phyloP scores from a whole-genome alignment of 1,140 invertebrate genomes.

The Stegodyphus mimosarum region DNA sequence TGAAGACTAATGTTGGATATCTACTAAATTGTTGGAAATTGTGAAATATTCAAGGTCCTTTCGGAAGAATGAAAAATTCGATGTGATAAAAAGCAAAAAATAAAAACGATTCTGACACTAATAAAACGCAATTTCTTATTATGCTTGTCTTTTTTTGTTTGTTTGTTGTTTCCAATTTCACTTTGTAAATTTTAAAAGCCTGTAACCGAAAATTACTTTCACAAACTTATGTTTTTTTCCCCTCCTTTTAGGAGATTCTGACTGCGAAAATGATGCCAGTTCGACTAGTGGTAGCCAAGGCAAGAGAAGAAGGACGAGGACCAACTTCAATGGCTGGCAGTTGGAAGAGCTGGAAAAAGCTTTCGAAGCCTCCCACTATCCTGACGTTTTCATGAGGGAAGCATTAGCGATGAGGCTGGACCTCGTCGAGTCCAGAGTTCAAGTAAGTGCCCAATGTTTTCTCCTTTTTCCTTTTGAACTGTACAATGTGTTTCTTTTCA shows the following conservation, averaged over 20 bases:
- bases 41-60: not conserved
- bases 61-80: not conserved
- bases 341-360: conserved; percentile 97
- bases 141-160: not conserved
- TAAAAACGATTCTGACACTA: not conserved
- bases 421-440: conserved; percentile 96
- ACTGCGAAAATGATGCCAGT: conserved; percentile 54
- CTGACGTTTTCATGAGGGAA: conserved; percentile 96
- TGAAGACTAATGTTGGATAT: too few species aligned
- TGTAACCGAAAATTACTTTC: not conserved
- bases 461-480: not conserved
- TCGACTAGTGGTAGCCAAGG: conserved; percentile 65
- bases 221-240: not conserved
- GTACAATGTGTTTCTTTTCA: not conserved
- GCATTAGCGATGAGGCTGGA: conserved; percentile 83
- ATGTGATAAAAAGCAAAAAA: not conserved
- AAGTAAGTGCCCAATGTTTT: conserved; percentile 76
- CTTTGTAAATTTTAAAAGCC: not conserved
- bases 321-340: conserved; percentile 99
- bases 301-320: conserved; percentile 86
- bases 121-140: not conserved
- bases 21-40: too few species aligned
- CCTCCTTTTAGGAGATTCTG: conserved; percentile 37
- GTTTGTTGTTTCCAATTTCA: not conserved
- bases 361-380: conserved; percentile 96